Base-by-base conservation (phyloP, 2,113 vertebrate species). In the Caretta caretta region DNA sequence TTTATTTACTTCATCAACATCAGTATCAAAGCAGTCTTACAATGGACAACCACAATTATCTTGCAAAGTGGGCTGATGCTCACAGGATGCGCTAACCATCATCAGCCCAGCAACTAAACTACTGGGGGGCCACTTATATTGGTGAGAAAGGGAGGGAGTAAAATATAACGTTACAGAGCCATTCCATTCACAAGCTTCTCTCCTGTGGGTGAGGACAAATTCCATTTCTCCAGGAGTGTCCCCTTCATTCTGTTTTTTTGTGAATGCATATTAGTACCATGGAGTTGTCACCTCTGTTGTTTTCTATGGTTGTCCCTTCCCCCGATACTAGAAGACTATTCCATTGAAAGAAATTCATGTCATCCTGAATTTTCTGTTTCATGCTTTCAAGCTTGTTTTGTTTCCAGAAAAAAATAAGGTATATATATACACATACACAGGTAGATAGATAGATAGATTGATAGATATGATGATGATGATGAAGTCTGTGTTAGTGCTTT, bases 321-420 rank as follows among this genome's bases (percentile, higher is more conserved):
- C 24, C 8, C 8, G 3, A 90, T 22, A 22, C 80, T 27, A 14
- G 31, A 12, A 8, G 4, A 59, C 38, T 12, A 14, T 29, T 90
- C 87, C 48, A 4, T 13, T 81, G 91, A 81, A 91, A 78, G 29
- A 83, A 86, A 2, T 38, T 48, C 76, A 42, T 11, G 3, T 57
- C 46, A 57, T 65, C 46, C 16, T 42, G 11, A 89, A 5, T 12
- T 88, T 83, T 49, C 3, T 3, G 57, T 88, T 24, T n/a, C 25
- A 38, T 59, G 25, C 2, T 54, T 91, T 94, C 84, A 89, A 87
- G 56, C 0, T 24, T 81, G 57, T 86, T 87, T 94, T 83, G 1
- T 54, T 96, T 89, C 24, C 51, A 80, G 46, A 19, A 91, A 96
- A 51, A 96, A 92, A 83, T 92, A 90, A 85, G 10, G 27, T 90